Evolutionary conservation across 2,113 vertebrate species (phyloP), one percentile per base, ranked within the genome.

Genomic region (Archocentrus centrarchus): DNA sequence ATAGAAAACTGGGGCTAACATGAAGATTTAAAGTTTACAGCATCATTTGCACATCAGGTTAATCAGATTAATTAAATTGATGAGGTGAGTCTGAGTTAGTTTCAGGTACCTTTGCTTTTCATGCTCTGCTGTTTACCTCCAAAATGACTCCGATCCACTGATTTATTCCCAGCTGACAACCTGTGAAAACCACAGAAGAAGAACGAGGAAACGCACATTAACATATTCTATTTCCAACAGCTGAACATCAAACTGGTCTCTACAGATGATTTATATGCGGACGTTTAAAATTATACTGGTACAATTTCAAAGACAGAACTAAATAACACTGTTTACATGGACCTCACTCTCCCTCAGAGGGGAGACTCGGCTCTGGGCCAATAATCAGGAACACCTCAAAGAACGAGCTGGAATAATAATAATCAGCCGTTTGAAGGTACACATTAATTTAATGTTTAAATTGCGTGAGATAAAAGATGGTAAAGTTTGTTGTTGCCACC

Each of bases 61-160:
- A 0, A 47, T 68, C 14, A 47, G 22, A 18, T 62, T 59, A 53
- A 22, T 39, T 44, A 55, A 41, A 20, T 55, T 14, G 59, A 41
- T 15, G 24, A 50, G 27, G 32, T 32, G 61, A 78, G 73, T 41
- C 61, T 22, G 39, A 17, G 78, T 90, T 86, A 91, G 93, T 13
- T 81, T 78, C 63, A 59, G 86, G 86, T 95, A 95, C 93, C 94
- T 95, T 94, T 93, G 89, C 73, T 83, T 93, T 91, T 95, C 92
- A 94, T 93, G 94, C 93, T 94, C 86, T 91, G 95, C 79, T 92
- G 93, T 96, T 97, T 97, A 99, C 98, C 98, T 98, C 97, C 97
- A 95, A 95, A 97, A 89, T 97, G 97, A 92, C 96, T 98, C 95
- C 97, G 96, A 92, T 99, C 98, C 87, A 97, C 93, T 62, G 96